Percentiles rank a stretch among this genome's conserved stretches.
Conservation (phyloP, 2,113 vertebrate species). For the Gnathonemus longibarbis region DNA sequence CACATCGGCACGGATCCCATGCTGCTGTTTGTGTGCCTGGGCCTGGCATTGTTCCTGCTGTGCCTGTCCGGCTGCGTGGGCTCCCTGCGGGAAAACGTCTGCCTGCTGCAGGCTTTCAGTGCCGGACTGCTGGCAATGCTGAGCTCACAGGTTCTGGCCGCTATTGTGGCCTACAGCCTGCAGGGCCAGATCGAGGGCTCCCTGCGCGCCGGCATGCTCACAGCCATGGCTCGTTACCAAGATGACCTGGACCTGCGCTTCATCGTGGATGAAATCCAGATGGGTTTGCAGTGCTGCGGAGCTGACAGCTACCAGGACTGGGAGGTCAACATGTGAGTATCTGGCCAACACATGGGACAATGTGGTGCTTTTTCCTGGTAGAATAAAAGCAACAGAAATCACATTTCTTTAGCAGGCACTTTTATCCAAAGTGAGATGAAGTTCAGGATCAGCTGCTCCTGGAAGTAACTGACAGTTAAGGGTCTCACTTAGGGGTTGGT, state of each 20-base stretch:
- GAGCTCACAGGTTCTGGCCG: conserved; percentile 56
- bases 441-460: not conserved
- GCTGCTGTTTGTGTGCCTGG: conserved; percentile 62
- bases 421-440: not conserved
- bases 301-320: conserved; percentile 77
- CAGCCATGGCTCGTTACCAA: conserved; percentile 73
- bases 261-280: conserved; percentile 80
- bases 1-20: conserved; percentile 72
- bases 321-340: conserved; percentile 79
- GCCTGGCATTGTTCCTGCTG: conserved; percentile 53
- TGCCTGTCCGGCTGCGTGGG: conserved; percentile 77
- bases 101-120: conserved; percentile 68
- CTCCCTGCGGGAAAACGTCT: conserved; percentile 63
- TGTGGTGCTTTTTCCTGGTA: not conserved
- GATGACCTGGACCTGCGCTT: conserved; percentile 79
- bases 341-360: not conserved
- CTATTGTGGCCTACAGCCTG: conserved; percentile 56
- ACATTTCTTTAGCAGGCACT: not conserved
- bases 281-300: conserved; percentile 77
- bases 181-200: conserved; percentile 50
- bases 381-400: not conserved
- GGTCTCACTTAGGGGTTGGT: not conserved
- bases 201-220: conserved; percentile 56
- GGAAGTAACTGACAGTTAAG: not conserved
- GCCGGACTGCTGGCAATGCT: conserved; percentile 49